phyloP scores from a whole-genome alignment of 1,140 invertebrate species.

The Hydropsyche tenuis region DNA sequence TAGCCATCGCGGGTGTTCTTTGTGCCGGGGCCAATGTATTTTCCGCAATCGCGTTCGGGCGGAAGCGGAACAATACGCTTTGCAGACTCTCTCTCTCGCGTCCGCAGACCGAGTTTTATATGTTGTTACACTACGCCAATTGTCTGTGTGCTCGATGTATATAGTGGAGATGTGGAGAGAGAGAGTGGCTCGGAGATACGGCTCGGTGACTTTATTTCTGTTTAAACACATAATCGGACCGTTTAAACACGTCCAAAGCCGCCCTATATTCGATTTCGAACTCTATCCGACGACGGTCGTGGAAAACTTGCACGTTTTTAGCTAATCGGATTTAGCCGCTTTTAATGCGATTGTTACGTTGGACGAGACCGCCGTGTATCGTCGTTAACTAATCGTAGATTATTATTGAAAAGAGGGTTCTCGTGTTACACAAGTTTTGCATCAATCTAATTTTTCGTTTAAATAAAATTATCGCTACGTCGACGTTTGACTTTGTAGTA shows the following conservation, averaged over 20 bases:
- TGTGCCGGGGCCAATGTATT: constrained; percentile 28
- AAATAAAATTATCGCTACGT: no score
- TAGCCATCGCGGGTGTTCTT: background rate
- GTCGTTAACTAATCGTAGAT: background rate
- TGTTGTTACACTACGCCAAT: constrained; percentile 29
- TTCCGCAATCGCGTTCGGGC: constrained; percentile 29
- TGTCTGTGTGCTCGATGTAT: background rate
- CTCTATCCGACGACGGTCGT: background rate
- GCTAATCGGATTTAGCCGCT: constrained; percentile 2
- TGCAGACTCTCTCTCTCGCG: constrained; percentile 25
- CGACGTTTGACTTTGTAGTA: background rate
- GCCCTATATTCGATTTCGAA: background rate
- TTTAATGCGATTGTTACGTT: constrained; percentile 2
- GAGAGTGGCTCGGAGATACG: constrained; percentile 15
- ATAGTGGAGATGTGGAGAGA: background rate
- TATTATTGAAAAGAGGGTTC: no score
- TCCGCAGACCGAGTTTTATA: constrained; percentile 12
- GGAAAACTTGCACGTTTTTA: background rate
- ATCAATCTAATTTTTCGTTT: no score
- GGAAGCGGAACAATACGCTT: constrained; percentile 37
- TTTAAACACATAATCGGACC: constrained; percentile 17
- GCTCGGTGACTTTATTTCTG: constrained; percentile 24
- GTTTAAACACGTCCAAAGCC: constrained; percentile 16
- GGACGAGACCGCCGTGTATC: background rate
- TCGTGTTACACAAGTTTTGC: no score